Conservation (phyloP, 2,797 vertebrate species). For the Syngnathus acus region DNA sequence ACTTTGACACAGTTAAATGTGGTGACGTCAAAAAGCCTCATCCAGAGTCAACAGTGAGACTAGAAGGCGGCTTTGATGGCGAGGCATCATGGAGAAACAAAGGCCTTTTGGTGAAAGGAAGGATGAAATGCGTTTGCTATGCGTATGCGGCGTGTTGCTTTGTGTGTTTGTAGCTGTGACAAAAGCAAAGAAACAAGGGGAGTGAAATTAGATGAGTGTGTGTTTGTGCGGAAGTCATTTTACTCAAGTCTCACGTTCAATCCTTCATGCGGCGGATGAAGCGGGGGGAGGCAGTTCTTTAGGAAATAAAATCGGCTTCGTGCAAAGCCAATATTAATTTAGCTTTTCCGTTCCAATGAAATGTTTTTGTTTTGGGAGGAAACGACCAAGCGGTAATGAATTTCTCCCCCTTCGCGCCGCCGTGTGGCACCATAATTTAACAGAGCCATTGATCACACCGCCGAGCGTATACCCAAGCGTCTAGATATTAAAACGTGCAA, state of each 20-base stretch:
- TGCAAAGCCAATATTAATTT: conserved; percentile 76
- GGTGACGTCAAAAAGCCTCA: conserved; percentile 60
- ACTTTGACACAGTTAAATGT: conserved; percentile 59
- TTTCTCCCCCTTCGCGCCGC: conserved; percentile 58
- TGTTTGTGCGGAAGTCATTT: conserved; percentile 63
- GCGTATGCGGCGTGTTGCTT: conserved; percentile 8
- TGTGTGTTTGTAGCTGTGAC: conserved; percentile 12
- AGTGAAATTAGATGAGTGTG: conserved; percentile 2
- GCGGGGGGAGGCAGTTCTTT: conserved; percentile 67
- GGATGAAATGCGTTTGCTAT: conserved; percentile 46
- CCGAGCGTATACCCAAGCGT: conserved; percentile 75
- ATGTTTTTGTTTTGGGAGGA: conserved; percentile 79
- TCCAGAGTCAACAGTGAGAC: conserved; percentile 60
- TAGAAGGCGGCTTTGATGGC: conserved; percentile 58
- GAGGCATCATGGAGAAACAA: conserved; percentile 53
- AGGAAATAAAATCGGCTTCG: conserved; percentile 73
- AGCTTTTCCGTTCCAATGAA: conserved; percentile 71
- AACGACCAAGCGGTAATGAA: conserved; percentile 78
- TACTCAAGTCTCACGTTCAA: conserved; percentile 55
- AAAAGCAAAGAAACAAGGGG: conserved; percentile 35
- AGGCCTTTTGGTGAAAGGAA: conserved; percentile 36
- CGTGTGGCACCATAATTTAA: conserved; percentile 72
- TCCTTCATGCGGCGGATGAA: conserved; percentile 62
- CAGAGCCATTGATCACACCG: conserved; percentile 74
- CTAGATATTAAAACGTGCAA: conserved; percentile 76